Evolutionary conservation across 2,113 vertebrate species (phyloP), one percentile per base, ranked within the genome.

Genomic region (Peromyscus californicus): DNA sequence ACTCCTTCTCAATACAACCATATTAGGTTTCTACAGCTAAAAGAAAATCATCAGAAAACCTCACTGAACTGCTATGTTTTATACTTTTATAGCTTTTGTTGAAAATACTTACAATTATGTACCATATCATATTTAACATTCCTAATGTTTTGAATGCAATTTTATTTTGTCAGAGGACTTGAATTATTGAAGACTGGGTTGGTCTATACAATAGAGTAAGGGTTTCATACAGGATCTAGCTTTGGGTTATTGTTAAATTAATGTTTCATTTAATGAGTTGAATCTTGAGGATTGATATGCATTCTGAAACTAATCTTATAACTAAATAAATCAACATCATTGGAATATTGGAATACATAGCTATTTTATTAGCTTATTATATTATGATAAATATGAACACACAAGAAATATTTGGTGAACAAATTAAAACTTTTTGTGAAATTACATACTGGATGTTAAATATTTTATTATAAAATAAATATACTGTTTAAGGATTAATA

Each of bases 391-490:
- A 7, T 2, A 51, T 74, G 10, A 57, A 45, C 2, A 54, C 57
- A 17, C 36, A 89, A 86, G 63, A 91, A 89, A 93, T 74, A 87
- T 63, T 87, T 93, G 6, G 22, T 78, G 63, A 89, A 63, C 24
- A 86, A 84, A 65, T 79, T 29, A 63, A 90, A 82, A 39, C 17
- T 94, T 82, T 57, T 45, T 42, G 21, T 88, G n/a, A 26, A 89
- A 70, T 42, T 91, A 54, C 54, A 42, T 22, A 6, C 10, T 19
- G 0, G 36, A 92, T 67, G 75, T 87, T 94, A 91, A 86, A 61
- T 87, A 29, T 93, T 90, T 95, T 80, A 65, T 67, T 90, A 78
- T 84, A 10, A 93, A 90, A 89, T 78, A 88, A 85, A 70, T 16
- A 93, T 19, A 54, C 15, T 51, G 51, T 48, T 63, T 42, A 92